Evolutionary conservation across 2,797 vertebrate genomes (phyloP), one percentile per base, ranked within the genome.

Genomic region (Mastacembelus armatus): DNA sequence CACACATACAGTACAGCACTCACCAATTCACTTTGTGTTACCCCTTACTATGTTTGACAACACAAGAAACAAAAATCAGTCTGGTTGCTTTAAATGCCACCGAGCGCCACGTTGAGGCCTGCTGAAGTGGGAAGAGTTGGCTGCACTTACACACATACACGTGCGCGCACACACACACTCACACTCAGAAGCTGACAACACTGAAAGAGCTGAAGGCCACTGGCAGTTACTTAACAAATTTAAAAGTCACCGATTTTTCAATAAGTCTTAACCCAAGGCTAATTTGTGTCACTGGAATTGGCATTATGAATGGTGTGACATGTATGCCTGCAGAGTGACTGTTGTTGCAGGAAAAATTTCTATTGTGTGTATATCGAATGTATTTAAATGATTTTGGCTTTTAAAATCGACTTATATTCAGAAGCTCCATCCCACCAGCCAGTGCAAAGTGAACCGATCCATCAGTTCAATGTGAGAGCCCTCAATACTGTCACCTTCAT

Each of bases 201-300:
- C 51, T 64, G 54, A 75, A 86, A 85, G 79, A 78, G 76, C 85
- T 61, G 77, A 82, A 88, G 86, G 89, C 88, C 83, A 85, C 66
- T 72, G 78, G 83, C 80, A 77, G 84, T 91, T 89, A 88, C 82
- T 92, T 91, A 92, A 88, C 81, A 83, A 86, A 86, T 82, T 83
- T 90, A 92, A 92, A 92, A 92, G 92, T 91, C 90, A 91, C 85
- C 30, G 86, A 84, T 91, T 93, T 90, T 92, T 89, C 89, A 90
- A 89, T 90, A 93, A 89, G 78, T 80, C 80, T 66, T 83, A 36
- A 80, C 92, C 84, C 86, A 78, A 85, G 86, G 90, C 88, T 86
- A 80, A 78, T 84, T 82, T 76, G 80, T 80, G 84, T 84, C 88
- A 88, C 39, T 51, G 59, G 38, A 63, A 86, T 74, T 84, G 76